phyloP scores from a whole-genome alignment of 2,888 invertebrate genomes.

The Drosophila prolongata region DNA sequence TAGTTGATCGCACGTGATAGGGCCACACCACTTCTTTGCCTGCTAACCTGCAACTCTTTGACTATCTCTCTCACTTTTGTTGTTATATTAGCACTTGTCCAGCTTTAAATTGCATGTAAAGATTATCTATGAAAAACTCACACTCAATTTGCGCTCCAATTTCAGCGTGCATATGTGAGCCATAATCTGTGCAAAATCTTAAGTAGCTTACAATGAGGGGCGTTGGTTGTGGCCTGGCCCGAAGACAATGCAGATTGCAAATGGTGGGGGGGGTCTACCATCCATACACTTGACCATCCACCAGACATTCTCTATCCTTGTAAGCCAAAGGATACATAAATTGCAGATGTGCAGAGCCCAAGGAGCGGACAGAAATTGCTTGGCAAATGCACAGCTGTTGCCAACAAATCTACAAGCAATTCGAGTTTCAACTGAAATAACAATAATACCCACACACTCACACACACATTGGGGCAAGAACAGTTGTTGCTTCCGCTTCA shows the following conservation, averaged over 20 bases:
- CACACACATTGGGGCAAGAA: slow-evolving; percentile 9
- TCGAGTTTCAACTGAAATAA: slow-evolving; percentile 67
- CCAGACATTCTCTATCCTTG: slow-evolving; percentile 68
- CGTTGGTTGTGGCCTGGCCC: slow-evolving; percentile 36
- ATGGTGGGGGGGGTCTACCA: background rate
- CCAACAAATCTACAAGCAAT: slow-evolving; percentile 72
- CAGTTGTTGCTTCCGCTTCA: slow-evolving; percentile 76
- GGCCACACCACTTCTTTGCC: slow-evolving; percentile 34
- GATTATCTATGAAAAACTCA: slow-evolving; percentile 77
- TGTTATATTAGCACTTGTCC: slow-evolving; percentile 78
- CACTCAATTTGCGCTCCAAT: slow-evolving; percentile 78
- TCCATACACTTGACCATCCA: slow-evolving; percentile 49
- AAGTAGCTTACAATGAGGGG: slow-evolving; percentile 75
- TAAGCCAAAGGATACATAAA: slow-evolving; percentile 78
- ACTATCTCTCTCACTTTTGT: slow-evolving; percentile 19
- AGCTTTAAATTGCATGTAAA: slow-evolving; percentile 76
- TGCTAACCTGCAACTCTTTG: slow-evolving; percentile 1
- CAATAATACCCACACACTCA: slow-evolving; percentile 57
- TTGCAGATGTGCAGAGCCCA: slow-evolving; percentile 56
- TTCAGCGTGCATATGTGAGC: slow-evolving; percentile 66
- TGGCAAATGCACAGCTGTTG: slow-evolving; percentile 64
- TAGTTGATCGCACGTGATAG: slow-evolving; percentile 78
- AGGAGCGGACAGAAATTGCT: slow-evolving; percentile 43
- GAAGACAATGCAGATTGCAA: slow-evolving; percentile 26
- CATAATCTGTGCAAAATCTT: slow-evolving; percentile 75